Base-by-base conservation (phyloP, 2,888 invertebrate species). In the Dicroscelio sp. region DNA sequence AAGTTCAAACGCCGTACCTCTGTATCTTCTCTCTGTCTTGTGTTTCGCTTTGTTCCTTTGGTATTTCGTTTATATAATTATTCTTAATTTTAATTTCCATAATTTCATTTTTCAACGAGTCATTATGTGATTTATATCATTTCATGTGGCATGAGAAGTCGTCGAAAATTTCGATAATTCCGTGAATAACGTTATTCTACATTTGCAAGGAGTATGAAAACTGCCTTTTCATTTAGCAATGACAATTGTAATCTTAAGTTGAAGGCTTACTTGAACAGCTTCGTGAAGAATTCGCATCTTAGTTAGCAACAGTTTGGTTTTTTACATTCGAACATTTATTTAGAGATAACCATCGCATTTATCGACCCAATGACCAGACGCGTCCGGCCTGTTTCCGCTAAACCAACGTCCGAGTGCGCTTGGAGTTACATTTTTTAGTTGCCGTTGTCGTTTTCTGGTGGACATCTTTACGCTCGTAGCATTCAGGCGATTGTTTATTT, bases 241-340 rank as follows among this genome's bases (percentile, higher is more conserved):
- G 63, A 58, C 82, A 71, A 76, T 63, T 82, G 8, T 82, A 90
- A 86, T 78, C 82, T 82, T 84, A 87, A 83, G 55, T 76, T 73
- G 75, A 83, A 88, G 85, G 76, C 79, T 83, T 78, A 83, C 91
- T 86, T 86, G 91, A 87, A 89, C 75, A 83, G 89, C 89, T 79
- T 86, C 86, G 86, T 84, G 83, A 90, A 86, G 78, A 86, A 90
- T 90, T 84, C 73, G 69, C 43, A 55, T 73, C 38, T 35, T 17
- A 78, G 25, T 63, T 69, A 23, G 63, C 71, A 84, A 84, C 73
- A 63, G 58, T 27, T 31, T 33, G 2, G 30, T 65, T n/a, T n/a
- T n/a, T n/a, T n/a, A n/a, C n/a, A n/a, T n/a, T n/a, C n/a, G n/a
- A n/a, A n/a, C n/a, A n/a, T 4, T 33, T 71, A 43, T 43, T 43